Percentiles rank a stretch among this genome's conserved stretches.
Conservation (phyloP, 2,888 invertebrate genomes). For the Sinotaia quadrata region DNA sequence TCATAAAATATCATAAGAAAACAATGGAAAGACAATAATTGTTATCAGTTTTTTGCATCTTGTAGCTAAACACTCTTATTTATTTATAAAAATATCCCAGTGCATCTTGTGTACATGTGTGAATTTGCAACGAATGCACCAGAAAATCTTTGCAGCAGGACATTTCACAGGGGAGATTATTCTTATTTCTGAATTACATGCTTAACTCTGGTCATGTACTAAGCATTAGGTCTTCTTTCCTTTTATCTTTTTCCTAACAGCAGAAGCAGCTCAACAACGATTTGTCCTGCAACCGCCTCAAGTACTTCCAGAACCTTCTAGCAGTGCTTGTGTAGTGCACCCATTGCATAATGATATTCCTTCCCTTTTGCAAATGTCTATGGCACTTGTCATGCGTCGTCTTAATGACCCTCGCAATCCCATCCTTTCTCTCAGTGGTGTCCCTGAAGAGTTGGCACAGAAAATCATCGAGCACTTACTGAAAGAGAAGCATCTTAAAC, state of each 20-base stretch:
- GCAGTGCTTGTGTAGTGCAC: slow-evolving; percentile 19
- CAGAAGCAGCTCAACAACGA: slow-evolving; percentile 59
- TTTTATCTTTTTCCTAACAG: slow-evolving; percentile 40
- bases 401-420: slow-evolving; percentile 59
- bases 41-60: no score
- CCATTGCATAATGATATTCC: slow-evolving; percentile 38
- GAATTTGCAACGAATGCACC: no score
- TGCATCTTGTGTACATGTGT: no score
- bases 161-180: no score
- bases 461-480: slow-evolving; percentile 58
- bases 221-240: no score
- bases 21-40: no score
- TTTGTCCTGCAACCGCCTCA: slow-evolving; percentile 36
- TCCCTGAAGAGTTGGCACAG: slow-evolving; percentile 64
- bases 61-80: no score
- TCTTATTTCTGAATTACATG: no score
- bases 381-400: slow-evolving; percentile 54
- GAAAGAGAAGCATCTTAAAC: slow-evolving; percentile 61
- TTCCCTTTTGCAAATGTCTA: slow-evolving; percentile 49
- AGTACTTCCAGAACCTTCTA: slow-evolving; percentile 5
- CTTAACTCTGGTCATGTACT: no score
- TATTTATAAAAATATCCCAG: no score
- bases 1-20: no score
- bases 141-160: no score
- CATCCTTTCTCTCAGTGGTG: slow-evolving; percentile 55